Percentiles rank a stretch among this genome's conserved stretches.
Conservation (phyloP, 1,140 invertebrate species). For the Drosophila prosaltans region DNA sequence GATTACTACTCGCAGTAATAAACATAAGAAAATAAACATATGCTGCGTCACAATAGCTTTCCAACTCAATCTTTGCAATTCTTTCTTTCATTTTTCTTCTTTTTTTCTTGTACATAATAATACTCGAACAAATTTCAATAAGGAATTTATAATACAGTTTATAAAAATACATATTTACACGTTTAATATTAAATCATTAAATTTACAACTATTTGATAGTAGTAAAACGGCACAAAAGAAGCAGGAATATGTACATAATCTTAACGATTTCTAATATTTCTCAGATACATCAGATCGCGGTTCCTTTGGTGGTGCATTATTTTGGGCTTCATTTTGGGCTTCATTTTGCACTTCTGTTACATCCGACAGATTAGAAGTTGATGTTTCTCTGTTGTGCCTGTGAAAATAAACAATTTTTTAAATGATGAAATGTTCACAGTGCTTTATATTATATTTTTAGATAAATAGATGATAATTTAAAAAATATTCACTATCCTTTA, state of each 20-base stretch:
- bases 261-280: conserved; percentile 47
- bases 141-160: background rate
- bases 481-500: too few species aligned
- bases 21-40: too few species aligned
- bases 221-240: background rate
- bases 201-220: conserved; percentile 1
- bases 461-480: too few species aligned
- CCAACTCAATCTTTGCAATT: too few species aligned
- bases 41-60: too few species aligned
- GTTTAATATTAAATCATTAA: background rate
- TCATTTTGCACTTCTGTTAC: conserved; percentile 42
- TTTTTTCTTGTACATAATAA: too few species aligned
- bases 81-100: too few species aligned
- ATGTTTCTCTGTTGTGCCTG: conserved; percentile 43
- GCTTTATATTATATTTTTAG: too few species aligned
- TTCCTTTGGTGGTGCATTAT: background rate
- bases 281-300: conserved; percentile 8
- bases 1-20: too few species aligned
- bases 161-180: background rate
- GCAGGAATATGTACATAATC: too few species aligned
- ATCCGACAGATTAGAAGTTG: conserved; percentile 50
- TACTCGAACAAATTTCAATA: too few species aligned
- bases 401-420: conserved; percentile 15
- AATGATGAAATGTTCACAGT: background rate
- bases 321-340: background rate